These are phyloP conservation scores for Arctopsyche grandis DNA, from an alignment of 1,140 invertebrate genomes.

Conservation along the genomic window DNA sequence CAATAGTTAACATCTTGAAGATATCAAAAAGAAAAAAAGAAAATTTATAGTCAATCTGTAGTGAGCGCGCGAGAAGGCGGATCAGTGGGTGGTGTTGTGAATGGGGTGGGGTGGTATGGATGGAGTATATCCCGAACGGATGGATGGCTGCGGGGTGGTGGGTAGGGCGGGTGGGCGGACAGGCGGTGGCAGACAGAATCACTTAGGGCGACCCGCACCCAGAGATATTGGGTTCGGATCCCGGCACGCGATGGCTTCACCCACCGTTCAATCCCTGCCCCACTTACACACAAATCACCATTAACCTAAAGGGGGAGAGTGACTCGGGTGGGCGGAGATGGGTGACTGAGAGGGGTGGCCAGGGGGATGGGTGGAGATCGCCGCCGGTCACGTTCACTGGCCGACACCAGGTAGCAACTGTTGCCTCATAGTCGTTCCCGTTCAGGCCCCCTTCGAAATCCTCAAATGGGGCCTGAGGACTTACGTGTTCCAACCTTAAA, in stretches of 20 bases:
- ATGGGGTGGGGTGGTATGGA: not conserved
- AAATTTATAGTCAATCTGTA: not conserved
- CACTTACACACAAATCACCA: slow-evolving; percentile 34
- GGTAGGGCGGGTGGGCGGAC: not conserved
- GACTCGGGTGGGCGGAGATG: not conserved
- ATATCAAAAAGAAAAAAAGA: not conserved
- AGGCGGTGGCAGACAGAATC: slow-evolving; percentile 35
- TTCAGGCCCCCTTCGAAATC: no score
- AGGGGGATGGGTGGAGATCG: not conserved
- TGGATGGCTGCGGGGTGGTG: slow-evolving; percentile 13
- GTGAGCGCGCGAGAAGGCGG: not conserved
- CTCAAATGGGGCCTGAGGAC: no score
- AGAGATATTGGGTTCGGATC: slow-evolving; percentile 30
- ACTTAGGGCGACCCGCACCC: slow-evolving; percentile 24
- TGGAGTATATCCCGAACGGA: slow-evolving; percentile 5
- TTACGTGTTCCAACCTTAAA: no score
- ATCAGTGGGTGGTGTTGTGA: not conserved
- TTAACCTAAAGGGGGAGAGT: not conserved
- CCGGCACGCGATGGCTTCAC: slow-evolving; percentile 26
- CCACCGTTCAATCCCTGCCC: slow-evolving; percentile 23
- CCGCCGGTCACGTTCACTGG: not conserved
- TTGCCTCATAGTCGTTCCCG: not conserved
- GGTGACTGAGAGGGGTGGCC: not conserved
- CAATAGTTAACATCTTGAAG: no score
- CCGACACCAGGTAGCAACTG: slow-evolving; percentile 2